A percentile compares a stretch with the other conserved stretches of the same genome.
phyloP scores from a whole-genome alignment of 2,888 invertebrate species.

The Drosophila kuntzei region DNA sequence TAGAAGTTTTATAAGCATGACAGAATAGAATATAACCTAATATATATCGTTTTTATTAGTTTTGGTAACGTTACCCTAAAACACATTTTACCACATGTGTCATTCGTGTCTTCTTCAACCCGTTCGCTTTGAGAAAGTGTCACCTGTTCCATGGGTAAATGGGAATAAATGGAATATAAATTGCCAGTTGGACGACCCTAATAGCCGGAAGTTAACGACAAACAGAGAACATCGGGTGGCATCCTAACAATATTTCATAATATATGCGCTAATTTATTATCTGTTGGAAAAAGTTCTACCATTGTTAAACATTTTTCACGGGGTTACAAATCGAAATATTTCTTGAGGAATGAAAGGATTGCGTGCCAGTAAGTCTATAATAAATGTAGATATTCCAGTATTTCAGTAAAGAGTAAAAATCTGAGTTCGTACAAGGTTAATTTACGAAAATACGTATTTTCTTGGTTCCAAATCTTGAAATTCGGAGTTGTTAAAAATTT shows the following conservation, averaged over 20 bases:
- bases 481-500: no score
- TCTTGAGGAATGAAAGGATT: conserved; percentile 35
- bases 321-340: no score
- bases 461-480: no score
- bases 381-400: conserved; percentile 8
- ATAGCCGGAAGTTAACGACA: conserved; percentile 54
- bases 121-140: conserved; percentile 76
- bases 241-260: conserved; percentile 77
- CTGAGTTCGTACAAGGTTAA: background rate
- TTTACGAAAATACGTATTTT: background rate
- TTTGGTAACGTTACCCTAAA: conserved; percentile 38
- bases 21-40: conserved; percentile 52
- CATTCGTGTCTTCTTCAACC: conserved; percentile 60
- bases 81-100: conserved; percentile 59
- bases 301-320: conserved; percentile 72
- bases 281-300: conserved; percentile 78
- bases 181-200: conserved; percentile 59
- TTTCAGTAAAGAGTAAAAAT: background rate
- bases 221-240: conserved; percentile 39
- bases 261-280: conserved; percentile 81
- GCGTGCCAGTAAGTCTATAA: conserved; percentile 40
- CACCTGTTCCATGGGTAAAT: conserved; percentile 59
- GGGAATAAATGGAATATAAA: conserved; percentile 33
- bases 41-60: conserved; percentile 28
- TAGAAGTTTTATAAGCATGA: conserved; percentile 51